phyloP scores from a whole-genome alignment of 2,113 vertebrate genomes.

The Pitta sordida region DNA sequence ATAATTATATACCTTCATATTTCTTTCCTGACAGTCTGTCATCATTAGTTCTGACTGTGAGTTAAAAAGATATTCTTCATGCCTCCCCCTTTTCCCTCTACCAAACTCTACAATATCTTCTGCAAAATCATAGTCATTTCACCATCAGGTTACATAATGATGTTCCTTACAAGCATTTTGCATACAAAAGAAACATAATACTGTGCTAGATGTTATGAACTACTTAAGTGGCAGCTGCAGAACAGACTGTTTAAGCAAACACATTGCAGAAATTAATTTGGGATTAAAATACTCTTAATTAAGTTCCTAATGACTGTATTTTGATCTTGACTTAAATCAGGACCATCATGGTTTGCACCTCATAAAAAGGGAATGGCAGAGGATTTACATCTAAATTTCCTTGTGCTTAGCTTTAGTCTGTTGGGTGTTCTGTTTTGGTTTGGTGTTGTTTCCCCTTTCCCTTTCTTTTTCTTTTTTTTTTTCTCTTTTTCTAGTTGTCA shows the following conservation, averaged over 20 bases:
- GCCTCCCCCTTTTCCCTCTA: background rate
- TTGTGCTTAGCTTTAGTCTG: background rate
- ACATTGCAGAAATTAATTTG: background rate
- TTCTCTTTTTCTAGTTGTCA: background rate
- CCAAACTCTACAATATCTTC: background rate
- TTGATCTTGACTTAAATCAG: background rate
- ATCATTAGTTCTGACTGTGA: slow-evolving; percentile 48
- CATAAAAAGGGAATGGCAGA: background rate
- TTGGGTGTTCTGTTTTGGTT: background rate
- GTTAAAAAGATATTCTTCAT: background rate
- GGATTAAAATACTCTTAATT: background rate
- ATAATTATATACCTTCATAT: slow-evolving; percentile 67
- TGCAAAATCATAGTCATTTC: background rate
- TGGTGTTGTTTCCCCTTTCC: background rate
- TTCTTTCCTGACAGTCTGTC: slow-evolving; percentile 72
- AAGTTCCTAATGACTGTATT: background rate
- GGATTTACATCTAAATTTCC: background rate
- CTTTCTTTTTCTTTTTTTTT: background rate
- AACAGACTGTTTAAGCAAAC: background rate
- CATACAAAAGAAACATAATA: background rate
- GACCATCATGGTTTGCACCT: background rate
- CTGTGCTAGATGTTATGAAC: background rate
- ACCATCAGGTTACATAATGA: background rate
- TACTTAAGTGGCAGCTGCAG: background rate
- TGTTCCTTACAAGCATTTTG: background rate